Base-by-base conservation (phyloP, 2,888 invertebrate genomes). In the Emmelina monodactyla region DNA sequence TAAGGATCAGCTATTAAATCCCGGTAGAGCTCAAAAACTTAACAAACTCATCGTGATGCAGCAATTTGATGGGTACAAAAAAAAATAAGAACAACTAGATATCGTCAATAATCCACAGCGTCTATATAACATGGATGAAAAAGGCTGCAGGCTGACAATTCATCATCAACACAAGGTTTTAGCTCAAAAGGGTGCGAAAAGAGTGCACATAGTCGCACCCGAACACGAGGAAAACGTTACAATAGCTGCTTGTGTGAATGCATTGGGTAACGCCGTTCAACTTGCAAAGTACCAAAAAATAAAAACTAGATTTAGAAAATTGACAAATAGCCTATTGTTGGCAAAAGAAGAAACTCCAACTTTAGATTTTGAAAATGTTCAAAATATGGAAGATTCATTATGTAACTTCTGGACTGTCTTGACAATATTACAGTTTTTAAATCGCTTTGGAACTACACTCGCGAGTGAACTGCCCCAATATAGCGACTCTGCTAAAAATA, bases 81-180 rank as follows among this genome's bases (percentile, higher is more conserved):
- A 41, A 19, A 32, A 40, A 22, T 42, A 43, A 22, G 41, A 43
- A 14, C 37, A 43, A 22, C 33, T 41, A 12, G 22, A 42, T 28
- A 37, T 43, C 31, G 33, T 13, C 12, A 25, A 15, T 14, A 33
- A 40, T 28, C 42, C 44, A 6, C 11, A 29, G 13, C 14, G 37
- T n/a, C 14, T 41, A n/a, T 40, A 44, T 33, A 44, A 44, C 14
- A 40, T 42, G 32, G 39, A 42, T 25, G 42, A 40, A 32, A 43
- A 43, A 33, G 40, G 38, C n/a, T 40, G 39, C 28, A 28, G 36
- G n/a, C 22, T 44, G 12, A 40, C 37, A 13, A 11, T 45, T 11
- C 45, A 45, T 22, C 35, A 36, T n/a, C 42, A 42, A 22, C 40
- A 38, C 22, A 33, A 31, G 19, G 38, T 40, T 10, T 19, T 45